These are phyloP conservation scores for Pterocles orientalis DNA, from an alignment of 2,113 vertebrate species.

Conservation along the genomic window DNA sequence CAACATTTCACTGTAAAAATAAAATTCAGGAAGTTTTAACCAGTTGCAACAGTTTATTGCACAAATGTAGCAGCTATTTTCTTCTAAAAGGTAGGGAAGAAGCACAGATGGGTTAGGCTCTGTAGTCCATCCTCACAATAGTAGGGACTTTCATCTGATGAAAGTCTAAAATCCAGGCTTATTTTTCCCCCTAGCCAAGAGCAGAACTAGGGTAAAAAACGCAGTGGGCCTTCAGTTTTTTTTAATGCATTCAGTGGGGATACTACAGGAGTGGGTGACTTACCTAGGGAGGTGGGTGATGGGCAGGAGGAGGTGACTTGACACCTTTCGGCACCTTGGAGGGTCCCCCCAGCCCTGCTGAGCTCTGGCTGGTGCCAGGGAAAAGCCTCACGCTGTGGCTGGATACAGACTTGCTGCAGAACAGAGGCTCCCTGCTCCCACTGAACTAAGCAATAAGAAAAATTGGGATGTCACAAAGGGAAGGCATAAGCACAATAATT, in stretches of 20 bases:
- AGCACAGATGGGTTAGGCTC: not conserved
- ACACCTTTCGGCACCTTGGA: not conserved
- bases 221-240: not conserved
- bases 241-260: not conserved
- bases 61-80: not conserved
- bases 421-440: not conserved
- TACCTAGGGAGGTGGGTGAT: not conserved
- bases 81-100: not conserved
- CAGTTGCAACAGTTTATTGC: not conserved
- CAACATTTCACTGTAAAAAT: not conserved
- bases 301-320: not conserved
- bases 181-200: not conserved
- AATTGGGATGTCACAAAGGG: not conserved
- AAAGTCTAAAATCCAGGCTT: not conserved
- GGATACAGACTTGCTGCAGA: not conserved
- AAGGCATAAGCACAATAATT: not conserved
- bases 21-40: not conserved
- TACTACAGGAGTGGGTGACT: not conserved
- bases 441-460: not conserved
- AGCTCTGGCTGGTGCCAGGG: not conserved
- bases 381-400: fast-evolving
- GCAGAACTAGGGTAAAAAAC: not conserved
- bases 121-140: not conserved
- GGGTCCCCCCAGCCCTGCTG: not conserved
- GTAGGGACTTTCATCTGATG: not conserved